Evolutionary conservation across 2,888 invertebrate species (phyloP).

Genomic region (Scotopteryx bipunctaria): DNA sequence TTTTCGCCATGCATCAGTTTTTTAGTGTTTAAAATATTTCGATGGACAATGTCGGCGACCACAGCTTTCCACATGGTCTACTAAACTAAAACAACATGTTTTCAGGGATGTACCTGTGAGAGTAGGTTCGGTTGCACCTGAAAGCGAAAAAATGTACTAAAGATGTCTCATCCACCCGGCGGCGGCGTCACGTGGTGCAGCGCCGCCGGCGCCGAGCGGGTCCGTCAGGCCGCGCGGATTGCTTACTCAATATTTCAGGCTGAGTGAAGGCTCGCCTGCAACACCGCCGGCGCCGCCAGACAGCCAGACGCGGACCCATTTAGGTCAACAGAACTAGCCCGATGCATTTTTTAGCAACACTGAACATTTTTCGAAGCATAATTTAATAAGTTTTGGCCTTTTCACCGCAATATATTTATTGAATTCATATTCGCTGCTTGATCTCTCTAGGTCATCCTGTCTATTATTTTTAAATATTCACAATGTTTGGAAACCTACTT

Average conservation of each 20-base stretch:
- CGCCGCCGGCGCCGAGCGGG: background rate
- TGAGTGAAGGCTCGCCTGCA: constrained; percentile 4
- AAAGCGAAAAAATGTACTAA: no score
- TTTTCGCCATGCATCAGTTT: no score
- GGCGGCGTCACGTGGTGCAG: background rate
- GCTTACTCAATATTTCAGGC: constrained; percentile 19
- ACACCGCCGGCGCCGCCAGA: constrained; percentile 1
- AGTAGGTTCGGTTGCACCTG: no score
- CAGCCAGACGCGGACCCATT: background rate
- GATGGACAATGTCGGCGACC: no score
- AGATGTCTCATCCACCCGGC: no score
- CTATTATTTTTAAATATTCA: no score
- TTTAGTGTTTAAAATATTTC: no score
- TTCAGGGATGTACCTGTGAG: no score
- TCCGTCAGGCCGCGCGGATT: background rate
- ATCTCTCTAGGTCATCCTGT: background rate
- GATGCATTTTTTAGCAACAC: constrained; percentile 19
- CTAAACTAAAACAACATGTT: no score
- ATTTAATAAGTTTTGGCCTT: constrained; percentile 6
- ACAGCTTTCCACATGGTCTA: no score
- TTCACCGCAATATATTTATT: constrained; percentile 1
- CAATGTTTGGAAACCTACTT: no score
- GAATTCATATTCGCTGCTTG: no score
- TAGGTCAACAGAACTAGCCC: background rate
- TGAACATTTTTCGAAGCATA: background rate